Base-by-base conservation (phyloP, 2,113 vertebrate species). In the Pionites leucogaster region DNA sequence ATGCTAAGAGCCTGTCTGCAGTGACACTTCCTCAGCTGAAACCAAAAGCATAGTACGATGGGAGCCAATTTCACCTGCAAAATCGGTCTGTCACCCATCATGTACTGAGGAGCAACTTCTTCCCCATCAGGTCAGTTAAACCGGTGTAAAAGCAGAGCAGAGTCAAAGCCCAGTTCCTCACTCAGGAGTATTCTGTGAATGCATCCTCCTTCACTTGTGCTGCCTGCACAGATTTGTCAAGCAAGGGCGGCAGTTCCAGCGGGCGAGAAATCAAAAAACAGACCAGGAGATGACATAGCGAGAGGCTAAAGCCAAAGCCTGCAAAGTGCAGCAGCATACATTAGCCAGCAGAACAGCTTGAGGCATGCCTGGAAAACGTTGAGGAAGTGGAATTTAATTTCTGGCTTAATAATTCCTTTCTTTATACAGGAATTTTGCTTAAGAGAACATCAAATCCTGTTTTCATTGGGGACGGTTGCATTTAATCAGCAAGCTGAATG, bases 361-460 rank as follows among this genome's bases (percentile, higher is more conserved):
- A 84, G 88, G 92, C 93, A 39, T 2, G 82, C 83, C 88, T 93
- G 83, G 35, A 41, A 89, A 87, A 76, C 0, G 0, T 49, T 27
- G 0, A 81, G 27, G 12, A 79, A 90, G 69, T 49, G 47, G 62
- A 93, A 91, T 93, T 96, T 84, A 82, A 95, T 84, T 94, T 89
- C 92, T 94, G 83, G 69, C 47, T 93, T 93, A 88, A 75, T 81
- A 94, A 91, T 79, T 93, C 86, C 81, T 92, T 95, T 86, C 86
- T 95, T 92, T 82, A 83, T 60, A 86, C 52, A 59, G 69, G 69
- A 92, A 50, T 94, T 93, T 86, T 81, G 39, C 77, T 92, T 62
- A 76, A 92, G 72, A 93, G 90, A 92, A 93, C 72, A 94, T 57
- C 76, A 86, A 91, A 94, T 93, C 69, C 77, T 53, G 49, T 91